A percentile compares a stretch with the other conserved stretches of the same genome.
These are phyloP conservation scores for Scartelaos histophorus DNA, from an alignment of 2,113 vertebrate genomes.

Conservation along the genomic window DNA sequence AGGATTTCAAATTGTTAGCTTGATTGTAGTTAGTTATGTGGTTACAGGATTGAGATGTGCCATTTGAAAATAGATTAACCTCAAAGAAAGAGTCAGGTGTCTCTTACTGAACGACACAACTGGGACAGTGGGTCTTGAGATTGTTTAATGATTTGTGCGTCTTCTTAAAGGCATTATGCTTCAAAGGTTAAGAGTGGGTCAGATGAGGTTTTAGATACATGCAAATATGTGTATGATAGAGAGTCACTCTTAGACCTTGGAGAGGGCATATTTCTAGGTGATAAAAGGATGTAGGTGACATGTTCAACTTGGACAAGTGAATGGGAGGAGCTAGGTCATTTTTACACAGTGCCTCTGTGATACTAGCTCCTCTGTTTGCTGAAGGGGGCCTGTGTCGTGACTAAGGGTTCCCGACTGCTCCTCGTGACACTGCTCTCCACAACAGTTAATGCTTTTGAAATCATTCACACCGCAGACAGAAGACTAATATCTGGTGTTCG, in stretches of 20 bases:
- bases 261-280: conserved; percentile 33
- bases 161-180: not conserved
- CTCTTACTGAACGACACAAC: not conserved
- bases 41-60: not conserved
- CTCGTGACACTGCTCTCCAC: conserved; percentile 35
- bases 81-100: not conserved
- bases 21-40: not conserved
- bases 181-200: not conserved
- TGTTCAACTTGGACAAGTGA: conserved; percentile 26
- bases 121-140: not conserved
- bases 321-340: conserved; percentile 14
- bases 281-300: conserved; percentile 11
- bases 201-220: not conserved
- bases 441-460: not conserved
- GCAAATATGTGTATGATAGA: not conserved
- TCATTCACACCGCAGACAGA: not conserved
- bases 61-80: not conserved
- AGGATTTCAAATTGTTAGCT: too few species aligned
- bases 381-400: conserved; percentile 43
- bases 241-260: conserved; percentile 12
- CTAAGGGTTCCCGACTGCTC: conserved; percentile 41
- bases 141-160: not conserved
- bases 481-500: not conserved
- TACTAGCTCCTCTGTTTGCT: conserved; percentile 37
- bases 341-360: conserved; percentile 26